phyloP scores from a whole-genome alignment of 2,797 vertebrate genomes.

The Uromys caudimaculatus region DNA sequence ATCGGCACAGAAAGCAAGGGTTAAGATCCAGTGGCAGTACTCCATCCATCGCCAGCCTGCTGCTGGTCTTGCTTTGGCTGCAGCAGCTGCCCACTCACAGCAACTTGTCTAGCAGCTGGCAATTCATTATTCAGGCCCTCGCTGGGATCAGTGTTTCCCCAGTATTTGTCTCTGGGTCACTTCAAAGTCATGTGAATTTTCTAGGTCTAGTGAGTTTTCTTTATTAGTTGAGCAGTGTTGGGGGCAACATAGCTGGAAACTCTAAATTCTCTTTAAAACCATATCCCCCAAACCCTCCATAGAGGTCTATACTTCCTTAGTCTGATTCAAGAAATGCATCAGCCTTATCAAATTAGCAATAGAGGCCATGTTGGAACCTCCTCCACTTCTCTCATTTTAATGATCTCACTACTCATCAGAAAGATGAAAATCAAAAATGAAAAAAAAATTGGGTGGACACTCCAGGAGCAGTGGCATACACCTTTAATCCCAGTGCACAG shows the following conservation, averaged over 20 bases:
- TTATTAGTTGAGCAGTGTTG: not conserved
- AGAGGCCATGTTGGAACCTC: no score
- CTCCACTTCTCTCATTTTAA: not conserved
- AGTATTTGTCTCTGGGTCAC: not conserved
- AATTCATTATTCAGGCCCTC: not conserved
- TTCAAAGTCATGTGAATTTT: not conserved
- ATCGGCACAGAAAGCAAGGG: not conserved
- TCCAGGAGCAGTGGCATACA: no score
- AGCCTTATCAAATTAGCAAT: not conserved
- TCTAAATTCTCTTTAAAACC: not conserved
- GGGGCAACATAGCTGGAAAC: not conserved
- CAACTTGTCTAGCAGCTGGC: not conserved
- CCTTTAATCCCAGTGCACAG: no score
- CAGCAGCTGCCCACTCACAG: no score
- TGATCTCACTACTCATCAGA: not conserved
- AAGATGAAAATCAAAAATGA: not conserved
- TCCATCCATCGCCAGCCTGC: not conserved
- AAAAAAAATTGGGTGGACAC: no score
- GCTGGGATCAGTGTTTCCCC: not conserved
- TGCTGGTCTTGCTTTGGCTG: no score
- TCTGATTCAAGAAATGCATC: not conserved
- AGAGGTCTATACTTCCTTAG: not conserved
- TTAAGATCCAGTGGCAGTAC: not conserved
- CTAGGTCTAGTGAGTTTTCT: not conserved
- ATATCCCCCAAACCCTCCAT: not conserved